Evolutionary conservation across 2,888 invertebrate species (phyloP), one percentile per base, ranked within the genome.

Genomic region (Ophion ellenae): DNA sequence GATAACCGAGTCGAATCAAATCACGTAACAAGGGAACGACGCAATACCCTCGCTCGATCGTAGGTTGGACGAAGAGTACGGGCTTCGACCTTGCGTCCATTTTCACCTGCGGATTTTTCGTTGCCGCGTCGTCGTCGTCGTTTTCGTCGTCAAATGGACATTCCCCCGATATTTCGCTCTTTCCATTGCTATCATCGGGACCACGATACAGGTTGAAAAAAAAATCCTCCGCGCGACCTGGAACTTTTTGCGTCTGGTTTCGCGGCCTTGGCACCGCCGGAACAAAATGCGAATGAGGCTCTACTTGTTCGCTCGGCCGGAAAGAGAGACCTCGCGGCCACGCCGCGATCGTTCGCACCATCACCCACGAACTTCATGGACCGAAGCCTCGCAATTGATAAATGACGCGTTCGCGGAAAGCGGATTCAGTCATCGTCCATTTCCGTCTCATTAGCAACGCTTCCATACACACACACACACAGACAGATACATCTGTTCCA

Each of bases 21-120:
- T 86, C 77, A 82, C 83, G 84, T 85, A 86, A 87, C 84, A 57
- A 77, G 75, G 81, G 24, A 84, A 81, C 85, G 69, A 82, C 86
- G 87, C 85, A 86, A 87, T 83, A 73, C 45, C 66, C 47, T 28
- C 53, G 63, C 45, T 74, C 64, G 83, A 79, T 83, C 70, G 45
- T 28, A 69, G 66, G 57, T 75, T 74, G 66, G 77, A 69, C 70
- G 45, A 71, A 24, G 59, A 28, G 59, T 81, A 78, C 81, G 81
- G 79, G 81, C 75, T 82, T 73, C 85, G 71, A 85, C 85, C 85
- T 85, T 83, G 85, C 85, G 73, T 83, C 73, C 83, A 73, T 82
- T 85, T 85, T 80, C 85, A 85, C 85, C 80, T 85, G 85, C 79
- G 76, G 63, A 82, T 75, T 85, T 61, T 76, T 85, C 76, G 76